phyloP scores from a whole-genome alignment of 2,113 vertebrate species.

The Amblyopsis rosae region DNA sequence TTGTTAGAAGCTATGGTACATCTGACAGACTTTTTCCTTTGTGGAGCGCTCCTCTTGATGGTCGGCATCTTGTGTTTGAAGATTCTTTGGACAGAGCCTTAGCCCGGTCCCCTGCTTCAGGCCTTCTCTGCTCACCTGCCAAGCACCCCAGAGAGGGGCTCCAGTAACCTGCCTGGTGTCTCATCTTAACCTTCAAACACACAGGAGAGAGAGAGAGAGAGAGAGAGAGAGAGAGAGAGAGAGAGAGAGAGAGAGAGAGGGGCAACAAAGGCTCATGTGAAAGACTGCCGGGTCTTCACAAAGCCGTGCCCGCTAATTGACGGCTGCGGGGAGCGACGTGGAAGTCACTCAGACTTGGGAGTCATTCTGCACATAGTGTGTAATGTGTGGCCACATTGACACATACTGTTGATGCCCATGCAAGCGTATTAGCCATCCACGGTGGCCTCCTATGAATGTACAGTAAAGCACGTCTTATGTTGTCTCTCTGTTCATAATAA shows the following conservation, averaged over 20 bases:
- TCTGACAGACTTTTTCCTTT: slow-evolving; percentile 29
- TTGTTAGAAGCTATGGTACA: slow-evolving; percentile 12
- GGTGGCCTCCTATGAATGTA: slow-evolving; percentile 31
- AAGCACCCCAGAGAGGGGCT: slow-evolving; percentile 68
- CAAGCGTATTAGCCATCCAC: neutral
- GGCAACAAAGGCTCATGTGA: slow-evolving; percentile 74
- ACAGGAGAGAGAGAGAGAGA: slow-evolving; percentile 13
- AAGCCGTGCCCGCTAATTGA: slow-evolving; percentile 75
- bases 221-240: slow-evolving; percentile 11
- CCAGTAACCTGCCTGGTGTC: slow-evolving; percentile 73
- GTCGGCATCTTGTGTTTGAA: slow-evolving; percentile 58
- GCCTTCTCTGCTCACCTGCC: slow-evolving; percentile 47
- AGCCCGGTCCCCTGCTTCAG: slow-evolving; percentile 41
- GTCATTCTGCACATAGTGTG: slow-evolving; percentile 20
- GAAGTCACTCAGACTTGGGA: slow-evolving; percentile 58
- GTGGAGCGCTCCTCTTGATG: slow-evolving; percentile 29
- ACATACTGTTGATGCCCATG: slow-evolving; percentile 2
- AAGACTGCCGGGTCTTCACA: slow-evolving; percentile 62
- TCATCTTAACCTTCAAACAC: slow-evolving; percentile 77
- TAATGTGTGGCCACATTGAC: slow-evolving; percentile 22
- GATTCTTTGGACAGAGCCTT: slow-evolving; percentile 56
- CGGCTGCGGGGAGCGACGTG: slow-evolving; percentile 69
- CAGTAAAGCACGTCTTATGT: slow-evolving; percentile 14
- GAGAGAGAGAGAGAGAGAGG: slow-evolving; percentile 13
- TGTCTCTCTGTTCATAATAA: slow-evolving; percentile 10